A percentile compares a stretch with the other conserved stretches of the same genome.
Evolutionary conservation across 2,113 vertebrate species (phyloP).

Genomic region (Uria lomvia): DNA sequence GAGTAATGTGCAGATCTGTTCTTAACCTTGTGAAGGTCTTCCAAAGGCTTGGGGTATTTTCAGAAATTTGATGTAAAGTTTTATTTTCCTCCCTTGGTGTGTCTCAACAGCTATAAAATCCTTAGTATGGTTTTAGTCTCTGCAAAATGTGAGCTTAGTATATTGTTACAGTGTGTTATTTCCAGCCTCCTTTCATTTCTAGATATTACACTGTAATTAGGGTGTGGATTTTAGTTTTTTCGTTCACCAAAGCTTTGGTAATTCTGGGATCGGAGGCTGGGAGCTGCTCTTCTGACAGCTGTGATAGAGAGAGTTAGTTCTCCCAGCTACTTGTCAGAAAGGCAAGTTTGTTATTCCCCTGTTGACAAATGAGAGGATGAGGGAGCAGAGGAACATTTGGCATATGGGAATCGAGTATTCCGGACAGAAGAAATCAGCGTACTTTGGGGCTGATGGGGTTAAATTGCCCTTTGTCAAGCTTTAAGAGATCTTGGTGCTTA

Average conservation of each 20-base stretch:
- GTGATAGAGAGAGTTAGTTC: not conserved
- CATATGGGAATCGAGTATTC: not conserved
- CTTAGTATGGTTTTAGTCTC: not conserved
- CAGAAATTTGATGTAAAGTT: not conserved
- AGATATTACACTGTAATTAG: not conserved
- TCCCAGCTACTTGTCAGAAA: not conserved
- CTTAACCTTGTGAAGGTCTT: not conserved
- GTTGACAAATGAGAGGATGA: accelerated
- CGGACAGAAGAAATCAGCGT: not conserved
- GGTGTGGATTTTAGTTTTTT: not conserved
- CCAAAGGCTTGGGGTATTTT: not conserved
- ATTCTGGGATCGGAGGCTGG: not conserved
- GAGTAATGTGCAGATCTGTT: not conserved
- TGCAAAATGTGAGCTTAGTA: not conserved
- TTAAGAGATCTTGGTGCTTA: not conserved
- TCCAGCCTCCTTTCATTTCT: not conserved
- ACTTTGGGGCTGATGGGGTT: not conserved
- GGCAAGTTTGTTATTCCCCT: not conserved
- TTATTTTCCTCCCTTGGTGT: not conserved
- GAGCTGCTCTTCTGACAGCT: not conserved
- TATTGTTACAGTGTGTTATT: not conserved
- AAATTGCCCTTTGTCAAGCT: not conserved
- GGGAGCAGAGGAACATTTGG: not conserved
- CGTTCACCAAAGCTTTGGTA: not conserved
- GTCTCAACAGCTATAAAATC: not conserved